Conservation (phyloP, 2,888 invertebrate genomes). For the Eumacrocentrus americanus region DNA sequence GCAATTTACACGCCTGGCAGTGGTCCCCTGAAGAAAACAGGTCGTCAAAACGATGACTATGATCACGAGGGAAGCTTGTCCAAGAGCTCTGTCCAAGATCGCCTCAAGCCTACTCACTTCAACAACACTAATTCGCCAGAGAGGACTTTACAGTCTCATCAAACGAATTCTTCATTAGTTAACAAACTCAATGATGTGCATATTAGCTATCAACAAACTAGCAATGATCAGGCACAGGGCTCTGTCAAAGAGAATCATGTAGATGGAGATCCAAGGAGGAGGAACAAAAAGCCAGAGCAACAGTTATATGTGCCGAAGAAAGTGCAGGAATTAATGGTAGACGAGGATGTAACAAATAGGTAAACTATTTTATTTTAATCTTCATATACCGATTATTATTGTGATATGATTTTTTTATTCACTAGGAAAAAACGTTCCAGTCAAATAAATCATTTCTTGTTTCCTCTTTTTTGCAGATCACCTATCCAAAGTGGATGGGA, state of each 20-base stretch:
- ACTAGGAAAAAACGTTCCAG: too few species aligned
- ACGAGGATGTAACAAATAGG: constrained; percentile 56
- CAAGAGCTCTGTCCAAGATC: constrained; percentile 53
- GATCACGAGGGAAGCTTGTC: constrained; percentile 47
- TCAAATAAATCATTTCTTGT: background rate
- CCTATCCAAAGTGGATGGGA: constrained; percentile 33
- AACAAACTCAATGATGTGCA: constrained; percentile 26
- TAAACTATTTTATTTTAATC: constrained; percentile 33
- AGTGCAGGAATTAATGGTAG: constrained; percentile 60
- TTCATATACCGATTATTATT: background rate
- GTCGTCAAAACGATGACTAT: constrained; percentile 68
- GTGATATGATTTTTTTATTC: background rate
- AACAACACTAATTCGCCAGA: constrained; percentile 36
- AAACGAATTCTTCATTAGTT: background rate
- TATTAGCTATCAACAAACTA: constrained; percentile 16
- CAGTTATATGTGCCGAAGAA: constrained; percentile 65
- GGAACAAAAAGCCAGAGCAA: constrained; percentile 66
- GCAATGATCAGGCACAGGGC: constrained; percentile 44
- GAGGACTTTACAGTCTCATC: constrained; percentile 40
- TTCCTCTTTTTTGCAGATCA: constrained; percentile 16
- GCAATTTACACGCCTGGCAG: constrained; percentile 78
- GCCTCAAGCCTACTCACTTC: constrained; percentile 48
- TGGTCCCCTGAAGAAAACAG: constrained; percentile 74
- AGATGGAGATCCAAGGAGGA: constrained; percentile 50
- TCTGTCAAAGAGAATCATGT: constrained; percentile 45